Evolutionary conservation across 1,140 invertebrate species (phyloP).

Genomic region (Cotesia glomerata): DNA sequence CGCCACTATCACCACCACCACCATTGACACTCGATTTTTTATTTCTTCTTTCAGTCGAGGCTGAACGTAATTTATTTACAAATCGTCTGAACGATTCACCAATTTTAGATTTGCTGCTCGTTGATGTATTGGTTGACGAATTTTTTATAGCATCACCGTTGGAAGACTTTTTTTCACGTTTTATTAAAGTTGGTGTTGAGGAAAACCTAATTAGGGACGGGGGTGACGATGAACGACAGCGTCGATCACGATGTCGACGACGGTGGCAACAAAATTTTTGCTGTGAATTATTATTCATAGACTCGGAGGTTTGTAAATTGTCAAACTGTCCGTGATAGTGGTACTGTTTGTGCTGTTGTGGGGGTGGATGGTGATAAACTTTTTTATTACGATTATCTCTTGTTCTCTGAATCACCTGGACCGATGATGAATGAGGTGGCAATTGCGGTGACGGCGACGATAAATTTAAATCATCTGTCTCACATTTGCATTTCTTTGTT

Average conservation of each 20-base stretch:
- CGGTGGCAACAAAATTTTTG: too few species aligned
- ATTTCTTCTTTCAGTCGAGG: slow-evolving; percentile 48
- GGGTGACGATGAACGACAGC: slow-evolving; percentile 62
- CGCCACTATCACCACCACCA: too few species aligned
- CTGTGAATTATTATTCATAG: slow-evolving; percentile 43
- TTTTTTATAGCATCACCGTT: slow-evolving; percentile 8
- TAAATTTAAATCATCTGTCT: too few species aligned
- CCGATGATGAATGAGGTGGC: slow-evolving; percentile 27
- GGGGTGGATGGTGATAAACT: slow-evolving; percentile 61
- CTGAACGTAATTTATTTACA: slow-evolving; percentile 20
- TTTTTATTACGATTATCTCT: slow-evolving; percentile 53
- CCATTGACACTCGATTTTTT: slow-evolving; percentile 50
- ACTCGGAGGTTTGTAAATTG: slow-evolving; percentile 37
- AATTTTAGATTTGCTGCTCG: slow-evolving; percentile 17
- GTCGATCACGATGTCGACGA: slow-evolving; percentile 13
- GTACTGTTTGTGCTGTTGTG: slow-evolving; percentile 50
- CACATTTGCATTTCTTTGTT: too few species aligned
- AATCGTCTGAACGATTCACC: slow-evolving; percentile 25
- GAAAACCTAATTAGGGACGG: slow-evolving; percentile 45
- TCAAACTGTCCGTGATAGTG: too few species aligned
- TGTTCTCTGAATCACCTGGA: slow-evolving; percentile 53
- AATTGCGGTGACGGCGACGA: too few species aligned
- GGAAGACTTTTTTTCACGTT: slow-evolving; percentile 22
- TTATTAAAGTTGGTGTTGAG: neutral
- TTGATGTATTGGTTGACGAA: neutral